Conservation (phyloP, 1,140 invertebrate species). For the Proctacanthus coquilletti region DNA sequence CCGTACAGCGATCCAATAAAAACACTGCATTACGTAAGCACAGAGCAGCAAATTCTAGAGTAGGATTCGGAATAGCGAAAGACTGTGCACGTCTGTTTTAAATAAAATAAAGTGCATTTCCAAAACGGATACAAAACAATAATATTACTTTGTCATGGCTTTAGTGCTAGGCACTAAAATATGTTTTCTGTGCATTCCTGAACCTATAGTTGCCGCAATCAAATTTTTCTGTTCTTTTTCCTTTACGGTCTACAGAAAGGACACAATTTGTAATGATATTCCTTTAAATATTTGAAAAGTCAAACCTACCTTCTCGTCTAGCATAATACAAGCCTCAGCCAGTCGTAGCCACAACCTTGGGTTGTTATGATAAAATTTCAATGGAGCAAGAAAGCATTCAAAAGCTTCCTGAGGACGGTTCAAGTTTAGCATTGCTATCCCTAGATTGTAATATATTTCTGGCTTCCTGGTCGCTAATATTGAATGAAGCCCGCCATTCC, state of each 20-base stretch:
- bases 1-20: slow-evolving; percentile 32
- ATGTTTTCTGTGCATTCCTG: slow-evolving; percentile 47
- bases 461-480: slow-evolving; percentile 44
- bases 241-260: too few species aligned
- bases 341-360: slow-evolving; percentile 81
- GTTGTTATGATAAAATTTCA: slow-evolving; percentile 74
- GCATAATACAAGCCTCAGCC: slow-evolving; percentile 79
- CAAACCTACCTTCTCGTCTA: slow-evolving; percentile 47
- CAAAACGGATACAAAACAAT: too few species aligned
- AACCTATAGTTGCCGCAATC: slow-evolving; percentile 44
- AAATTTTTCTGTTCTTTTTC: slow-evolving; percentile 37
- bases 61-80: slow-evolving; percentile 67
- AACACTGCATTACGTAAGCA: slow-evolving; percentile 74
- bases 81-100: slow-evolving; percentile 44
- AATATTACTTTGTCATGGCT: too few species aligned
- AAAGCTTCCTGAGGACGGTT: slow-evolving; percentile 71
- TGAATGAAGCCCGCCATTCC: slow-evolving; percentile 14
- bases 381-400: slow-evolving; percentile 77
- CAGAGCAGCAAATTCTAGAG: slow-evolving; percentile 76
- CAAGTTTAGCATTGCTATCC: slow-evolving; percentile 67
- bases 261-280: too few species aligned
- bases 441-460: slow-evolving; percentile 83
- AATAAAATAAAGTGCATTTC: slow-evolving; percentile 8
- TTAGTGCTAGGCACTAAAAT: slow-evolving; percentile 40
- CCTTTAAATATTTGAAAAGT: slow-evolving; percentile 33